These are phyloP conservation scores for Standfussiana lucernea DNA, from an alignment of 2,888 invertebrate genomes.

Conservation along the genomic window DNA sequence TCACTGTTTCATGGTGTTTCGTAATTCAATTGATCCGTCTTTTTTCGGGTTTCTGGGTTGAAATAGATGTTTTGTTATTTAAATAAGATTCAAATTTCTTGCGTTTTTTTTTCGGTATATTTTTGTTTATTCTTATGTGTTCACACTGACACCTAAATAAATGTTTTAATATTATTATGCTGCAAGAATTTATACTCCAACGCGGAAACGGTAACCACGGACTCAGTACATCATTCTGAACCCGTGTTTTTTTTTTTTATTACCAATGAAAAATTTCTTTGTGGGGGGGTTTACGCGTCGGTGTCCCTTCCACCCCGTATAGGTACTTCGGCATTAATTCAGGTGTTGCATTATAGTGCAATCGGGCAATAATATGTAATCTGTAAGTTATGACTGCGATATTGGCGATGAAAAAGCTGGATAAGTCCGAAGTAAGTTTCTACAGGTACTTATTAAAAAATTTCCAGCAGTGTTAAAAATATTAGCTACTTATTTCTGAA, in stretches of 20 bases:
- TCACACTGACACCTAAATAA: not conserved
- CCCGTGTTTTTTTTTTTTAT: too few relatives aligned
- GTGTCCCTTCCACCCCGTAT: too few relatives aligned
- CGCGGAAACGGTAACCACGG: too few relatives aligned
- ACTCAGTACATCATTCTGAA: too few relatives aligned
- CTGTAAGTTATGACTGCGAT: not conserved
- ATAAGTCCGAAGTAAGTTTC: not conserved
- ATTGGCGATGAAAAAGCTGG: not conserved
- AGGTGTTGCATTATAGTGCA: not conserved
- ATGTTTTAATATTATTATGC: not conserved
- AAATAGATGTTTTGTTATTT: not conserved
- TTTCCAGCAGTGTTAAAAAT: not conserved
- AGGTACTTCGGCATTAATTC: not conserved
- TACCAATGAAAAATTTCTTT: too few relatives aligned
- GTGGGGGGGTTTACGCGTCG: too few relatives aligned
- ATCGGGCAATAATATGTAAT: not conserved
- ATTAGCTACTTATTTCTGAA: not conserved
- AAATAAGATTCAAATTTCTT: not conserved
- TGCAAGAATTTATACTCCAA: not conserved
- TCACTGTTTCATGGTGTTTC: slow-evolving; percentile 38
- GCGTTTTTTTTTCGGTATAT: not conserved
- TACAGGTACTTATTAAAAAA: not conserved
- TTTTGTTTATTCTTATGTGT: not conserved
- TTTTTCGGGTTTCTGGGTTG: slow-evolving; percentile 3
- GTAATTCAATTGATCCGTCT: slow-evolving; percentile 27